Conservation (phyloP, 2,888 invertebrate species). For the Phyto melanocephala region DNA sequence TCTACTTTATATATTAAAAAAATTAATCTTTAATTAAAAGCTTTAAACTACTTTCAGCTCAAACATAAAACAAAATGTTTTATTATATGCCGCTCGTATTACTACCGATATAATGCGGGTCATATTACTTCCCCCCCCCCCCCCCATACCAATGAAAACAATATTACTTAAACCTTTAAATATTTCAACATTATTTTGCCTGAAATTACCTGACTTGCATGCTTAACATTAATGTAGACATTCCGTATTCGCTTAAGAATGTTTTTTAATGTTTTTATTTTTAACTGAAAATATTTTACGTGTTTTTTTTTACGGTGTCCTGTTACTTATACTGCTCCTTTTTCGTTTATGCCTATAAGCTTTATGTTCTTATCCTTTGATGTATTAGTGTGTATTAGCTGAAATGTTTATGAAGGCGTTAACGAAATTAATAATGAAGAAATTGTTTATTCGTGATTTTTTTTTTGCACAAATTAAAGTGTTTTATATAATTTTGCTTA, state of each 20-base stretch:
- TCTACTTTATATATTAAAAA: too few species aligned
- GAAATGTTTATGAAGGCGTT: slow-evolving; percentile 27
- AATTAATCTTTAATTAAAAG: too few species aligned
- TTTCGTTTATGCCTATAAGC: neutral
- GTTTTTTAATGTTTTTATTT: slow-evolving; percentile 10
- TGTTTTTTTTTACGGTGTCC: slow-evolving; percentile 7
- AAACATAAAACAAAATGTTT: too few species aligned
- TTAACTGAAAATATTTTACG: neutral
- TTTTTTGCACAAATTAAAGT: too few species aligned
- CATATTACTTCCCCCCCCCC: too few species aligned
- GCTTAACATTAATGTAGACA: slow-evolving; percentile 16
- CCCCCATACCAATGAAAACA: too few species aligned
- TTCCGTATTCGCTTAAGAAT: slow-evolving; percentile 7
- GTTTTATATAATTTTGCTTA: too few species aligned
- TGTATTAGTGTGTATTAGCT: neutral
- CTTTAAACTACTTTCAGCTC: too few species aligned
- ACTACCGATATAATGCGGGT: neutral
- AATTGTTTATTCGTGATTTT: neutral
- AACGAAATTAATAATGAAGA: slow-evolving; percentile 21
- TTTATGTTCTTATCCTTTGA: neutral
- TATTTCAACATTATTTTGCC: neutral
- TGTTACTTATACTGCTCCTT: neutral
- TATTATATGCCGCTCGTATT: too few species aligned
- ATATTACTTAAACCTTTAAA: neutral
- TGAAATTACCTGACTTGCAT: slow-evolving; percentile 29